Conservation (phyloP, 2,113 vertebrate genomes). For the Tautogolabrus adspersus region DNA sequence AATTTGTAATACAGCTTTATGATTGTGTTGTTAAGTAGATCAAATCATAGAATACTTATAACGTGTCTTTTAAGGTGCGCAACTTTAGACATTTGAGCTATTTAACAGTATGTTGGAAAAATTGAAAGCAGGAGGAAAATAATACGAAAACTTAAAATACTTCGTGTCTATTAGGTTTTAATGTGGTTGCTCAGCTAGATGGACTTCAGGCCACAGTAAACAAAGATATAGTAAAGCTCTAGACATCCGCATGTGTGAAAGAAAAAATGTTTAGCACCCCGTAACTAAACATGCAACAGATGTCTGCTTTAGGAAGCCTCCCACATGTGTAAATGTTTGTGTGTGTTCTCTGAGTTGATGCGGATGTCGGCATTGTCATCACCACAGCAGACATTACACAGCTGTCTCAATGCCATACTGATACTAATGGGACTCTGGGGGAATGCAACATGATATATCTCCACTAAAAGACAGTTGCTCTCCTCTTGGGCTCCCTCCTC, state of each 20-base stretch:
- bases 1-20: too few relatives aligned
- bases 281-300: slow-evolving; percentile 58
- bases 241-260: slow-evolving; percentile 3
- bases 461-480: slow-evolving; percentile 51
- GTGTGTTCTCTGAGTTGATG: slow-evolving; percentile 47
- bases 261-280: slow-evolving; percentile 18
- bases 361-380: slow-evolving; percentile 42
- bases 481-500: slow-evolving; percentile 31
- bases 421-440: slow-evolving; percentile 23
- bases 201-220: background rate
- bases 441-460: slow-evolving; percentile 22
- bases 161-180: background rate
- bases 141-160: background rate
- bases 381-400: slow-evolving; percentile 50
- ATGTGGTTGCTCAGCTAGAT: slow-evolving; percentile 7
- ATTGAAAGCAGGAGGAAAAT: background rate
- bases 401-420: slow-evolving; percentile 54
- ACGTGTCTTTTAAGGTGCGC: background rate
- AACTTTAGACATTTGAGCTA: background rate
- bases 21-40: background rate
- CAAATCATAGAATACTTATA: background rate
- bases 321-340: slow-evolving; percentile 54
- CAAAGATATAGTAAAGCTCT: background rate
- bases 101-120: slow-evolving; percentile 4
- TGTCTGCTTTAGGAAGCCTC: slow-evolving; percentile 49